phyloP scores from a whole-genome alignment of 2,888 invertebrate genomes.

The Exocentrus adspersus region DNA sequence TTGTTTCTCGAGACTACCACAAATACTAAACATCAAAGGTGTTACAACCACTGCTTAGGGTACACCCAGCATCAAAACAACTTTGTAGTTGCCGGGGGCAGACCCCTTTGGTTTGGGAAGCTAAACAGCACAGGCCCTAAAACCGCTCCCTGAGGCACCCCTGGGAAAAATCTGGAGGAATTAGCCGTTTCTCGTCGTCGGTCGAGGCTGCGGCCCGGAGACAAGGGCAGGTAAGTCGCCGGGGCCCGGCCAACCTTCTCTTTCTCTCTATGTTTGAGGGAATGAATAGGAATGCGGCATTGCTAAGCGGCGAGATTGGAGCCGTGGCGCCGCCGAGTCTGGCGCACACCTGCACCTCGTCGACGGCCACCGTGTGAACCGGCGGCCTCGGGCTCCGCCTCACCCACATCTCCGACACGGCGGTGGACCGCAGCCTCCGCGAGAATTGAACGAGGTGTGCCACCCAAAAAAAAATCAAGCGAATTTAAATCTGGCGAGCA shows the following conservation, averaged over 20 bases:
- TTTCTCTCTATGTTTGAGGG: too few species aligned
- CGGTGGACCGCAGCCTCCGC: constrained; percentile 29
- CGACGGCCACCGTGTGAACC: constrained; percentile 48
- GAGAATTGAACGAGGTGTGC: constrained; percentile 1
- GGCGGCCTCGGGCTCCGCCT: constrained; percentile 36
- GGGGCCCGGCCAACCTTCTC: neutral
- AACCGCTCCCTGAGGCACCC: too few species aligned
- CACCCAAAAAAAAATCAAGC: neutral
- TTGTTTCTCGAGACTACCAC: too few species aligned
- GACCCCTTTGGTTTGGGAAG: too few species aligned
- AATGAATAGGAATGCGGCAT: constrained; percentile 47
- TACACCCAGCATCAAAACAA: too few species aligned
- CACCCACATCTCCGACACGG: constrained; percentile 37
- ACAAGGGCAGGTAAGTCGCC: constrained; percentile 37
- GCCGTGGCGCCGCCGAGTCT: constrained; percentile 61
- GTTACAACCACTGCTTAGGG: too few species aligned
- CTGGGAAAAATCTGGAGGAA: too few species aligned
- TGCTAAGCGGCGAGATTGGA: constrained; percentile 44
- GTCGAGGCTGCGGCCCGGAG: constrained; percentile 32
- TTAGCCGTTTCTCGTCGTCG: constrained; percentile 1
- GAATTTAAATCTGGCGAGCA: too few species aligned
- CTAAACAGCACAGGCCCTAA: too few species aligned
- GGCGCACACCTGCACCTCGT: constrained; percentile 62
- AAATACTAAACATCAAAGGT: too few species aligned
- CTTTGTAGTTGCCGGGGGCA: too few species aligned